These are phyloP conservation scores for Phlogophora meticulosa DNA, from an alignment of 2,888 invertebrate genomes.

Conservation along the genomic window DNA sequence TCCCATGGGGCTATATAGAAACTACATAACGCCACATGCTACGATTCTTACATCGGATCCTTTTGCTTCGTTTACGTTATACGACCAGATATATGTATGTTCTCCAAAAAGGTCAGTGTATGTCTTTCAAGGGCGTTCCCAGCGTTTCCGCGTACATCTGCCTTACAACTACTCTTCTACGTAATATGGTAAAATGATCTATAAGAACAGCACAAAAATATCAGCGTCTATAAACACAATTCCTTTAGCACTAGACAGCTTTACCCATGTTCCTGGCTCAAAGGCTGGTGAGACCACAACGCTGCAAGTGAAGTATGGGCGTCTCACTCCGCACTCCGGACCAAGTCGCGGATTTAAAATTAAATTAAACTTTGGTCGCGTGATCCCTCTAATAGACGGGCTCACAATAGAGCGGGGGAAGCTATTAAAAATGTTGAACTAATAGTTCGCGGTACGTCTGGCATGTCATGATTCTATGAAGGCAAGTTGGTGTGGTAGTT, in stretches of 20 bases:
- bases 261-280: conserved; percentile 4
- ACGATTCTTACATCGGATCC: no score
- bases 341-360: conserved; percentile 55
- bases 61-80: no score
- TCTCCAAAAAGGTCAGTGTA: no score
- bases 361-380: conserved; percentile 61
- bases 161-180: no score
- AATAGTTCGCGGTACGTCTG: conserved; percentile 47
- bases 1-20: no score
- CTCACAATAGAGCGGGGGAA: conserved; percentile 48
- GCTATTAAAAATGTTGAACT: conserved; percentile 61
- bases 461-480: conserved; percentile 16
- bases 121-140: no score
- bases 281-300: conserved; percentile 15
- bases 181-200: not conserved
- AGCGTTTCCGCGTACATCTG: no score
- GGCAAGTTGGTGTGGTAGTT: not conserved
- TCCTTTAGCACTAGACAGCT: conserved; percentile 13
- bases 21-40: no score
- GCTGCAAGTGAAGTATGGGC: conserved; percentile 28
- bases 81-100: no score
- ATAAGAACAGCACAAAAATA: not conserved
- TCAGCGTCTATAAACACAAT: not conserved
- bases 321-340: conserved; percentile 20
- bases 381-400: conserved; percentile 53